A percentile compares a stretch with the other conserved stretches of the same genome.
These are phyloP conservation scores for Scomber colias DNA, from an alignment of 2,113 vertebrate genomes.

Conservation along the genomic window DNA sequence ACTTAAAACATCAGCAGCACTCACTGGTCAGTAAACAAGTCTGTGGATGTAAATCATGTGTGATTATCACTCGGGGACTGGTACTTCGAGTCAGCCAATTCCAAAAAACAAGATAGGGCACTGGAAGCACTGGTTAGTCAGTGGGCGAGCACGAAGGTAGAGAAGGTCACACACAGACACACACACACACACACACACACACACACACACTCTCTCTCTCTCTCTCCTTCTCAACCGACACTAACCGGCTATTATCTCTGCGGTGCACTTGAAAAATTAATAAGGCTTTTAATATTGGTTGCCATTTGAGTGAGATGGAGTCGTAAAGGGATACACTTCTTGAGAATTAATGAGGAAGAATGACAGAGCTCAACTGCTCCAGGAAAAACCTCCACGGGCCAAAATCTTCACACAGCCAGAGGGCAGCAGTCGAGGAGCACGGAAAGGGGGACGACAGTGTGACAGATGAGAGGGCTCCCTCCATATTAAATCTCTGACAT, in stretches of 20 bases:
- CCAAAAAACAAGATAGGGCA: slow-evolving; percentile 30
- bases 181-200: neutral
- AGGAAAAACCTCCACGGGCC: slow-evolving; percentile 41
- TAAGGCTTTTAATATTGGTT: slow-evolving; percentile 77
- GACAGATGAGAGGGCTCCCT: slow-evolving; percentile 58
- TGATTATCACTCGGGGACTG: slow-evolving; percentile 40
- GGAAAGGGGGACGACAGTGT: slow-evolving; percentile 8
- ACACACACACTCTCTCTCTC: neutral
- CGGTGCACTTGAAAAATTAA: slow-evolving; percentile 72
- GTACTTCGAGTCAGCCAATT: slow-evolving; percentile 29
- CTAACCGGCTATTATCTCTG: slow-evolving; percentile 41
- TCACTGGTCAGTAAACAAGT: slow-evolving; percentile 59
- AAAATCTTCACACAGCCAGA: slow-evolving; percentile 33
- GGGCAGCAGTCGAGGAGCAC: slow-evolving; percentile 27
- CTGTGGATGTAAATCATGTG: slow-evolving; percentile 53
- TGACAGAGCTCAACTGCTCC: slow-evolving; percentile 43
- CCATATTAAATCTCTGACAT: slow-evolving; percentile 35
- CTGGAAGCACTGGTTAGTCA: slow-evolving; percentile 16
- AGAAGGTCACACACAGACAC: neutral
- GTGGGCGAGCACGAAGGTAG: slow-evolving; percentile 6
- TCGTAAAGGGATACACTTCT: slow-evolving; percentile 65
- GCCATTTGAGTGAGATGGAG: slow-evolving; percentile 63
- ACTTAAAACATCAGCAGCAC: slow-evolving; percentile 64
- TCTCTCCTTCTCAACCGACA: slow-evolving; percentile 32
- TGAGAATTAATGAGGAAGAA: slow-evolving; percentile 60